Evolutionary conservation across 2,888 invertebrate species (phyloP).

Genomic region (Metacarcinus magister): DNA sequence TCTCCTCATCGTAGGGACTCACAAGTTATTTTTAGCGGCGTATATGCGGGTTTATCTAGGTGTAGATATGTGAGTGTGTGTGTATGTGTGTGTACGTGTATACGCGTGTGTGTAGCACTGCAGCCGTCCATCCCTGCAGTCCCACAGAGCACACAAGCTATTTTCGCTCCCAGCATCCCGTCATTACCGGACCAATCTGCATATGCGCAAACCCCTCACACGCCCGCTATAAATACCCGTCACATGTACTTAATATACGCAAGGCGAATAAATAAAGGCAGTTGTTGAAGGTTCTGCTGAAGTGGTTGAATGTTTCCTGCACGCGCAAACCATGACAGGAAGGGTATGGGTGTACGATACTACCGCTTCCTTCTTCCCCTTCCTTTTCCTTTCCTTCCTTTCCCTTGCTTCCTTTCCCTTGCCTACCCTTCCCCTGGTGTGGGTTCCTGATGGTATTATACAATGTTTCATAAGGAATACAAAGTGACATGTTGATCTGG

Average conservation of each 20-base stretch:
- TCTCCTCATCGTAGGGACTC: background rate
- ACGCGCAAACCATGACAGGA: background rate
- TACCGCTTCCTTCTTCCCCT: background rate
- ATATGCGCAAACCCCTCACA: slow-evolving; percentile 65
- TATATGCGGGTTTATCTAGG: background rate
- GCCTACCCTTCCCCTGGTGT: background rate
- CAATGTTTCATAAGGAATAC: background rate
- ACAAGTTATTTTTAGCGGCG: background rate
- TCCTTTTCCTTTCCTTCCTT: background rate
- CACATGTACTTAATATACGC: slow-evolving; percentile 69
- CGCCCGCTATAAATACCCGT: slow-evolving; percentile 61
- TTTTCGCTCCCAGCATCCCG: slow-evolving; percentile 61
- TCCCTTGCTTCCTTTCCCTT: background rate
- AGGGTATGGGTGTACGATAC: no score
- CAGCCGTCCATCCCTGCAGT: background rate
- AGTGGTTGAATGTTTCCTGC: slow-evolving; percentile 9
- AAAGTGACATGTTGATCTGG: background rate
- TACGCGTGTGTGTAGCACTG: background rate
- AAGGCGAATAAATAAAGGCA: slow-evolving; percentile 54
- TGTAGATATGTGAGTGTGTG: background rate
- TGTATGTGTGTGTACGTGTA: background rate
- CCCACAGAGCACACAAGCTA: slow-evolving; percentile 38
- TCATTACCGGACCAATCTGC: slow-evolving; percentile 66
- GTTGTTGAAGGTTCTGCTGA: background rate
- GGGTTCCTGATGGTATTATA: background rate